phyloP scores from a whole-genome alignment of 2,888 invertebrate species.

The Tiliacea citrago region DNA sequence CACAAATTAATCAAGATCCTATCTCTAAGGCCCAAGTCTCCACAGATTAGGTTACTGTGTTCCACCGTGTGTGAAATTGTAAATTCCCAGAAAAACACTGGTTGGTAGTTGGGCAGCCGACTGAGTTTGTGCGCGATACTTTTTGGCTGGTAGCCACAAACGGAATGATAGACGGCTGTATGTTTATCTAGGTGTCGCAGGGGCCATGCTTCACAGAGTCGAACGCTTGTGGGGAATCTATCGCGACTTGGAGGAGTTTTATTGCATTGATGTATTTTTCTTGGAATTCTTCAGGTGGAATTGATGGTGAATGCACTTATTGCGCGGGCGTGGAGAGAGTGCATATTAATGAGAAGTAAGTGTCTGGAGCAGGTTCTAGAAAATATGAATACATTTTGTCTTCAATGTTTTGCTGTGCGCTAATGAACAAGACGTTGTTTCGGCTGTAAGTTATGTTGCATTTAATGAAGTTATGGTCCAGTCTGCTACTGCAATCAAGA shows the following conservation, averaged over 20 bases:
- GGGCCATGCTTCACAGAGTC: slow-evolving; percentile 38
- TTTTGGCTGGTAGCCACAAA: slow-evolving; percentile 56
- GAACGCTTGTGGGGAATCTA: slow-evolving; percentile 45
- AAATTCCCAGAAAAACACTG: slow-evolving; percentile 56
- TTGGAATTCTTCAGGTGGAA: slow-evolving; percentile 26
- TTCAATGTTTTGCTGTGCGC: background rate
- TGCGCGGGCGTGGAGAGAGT: too few species aligned
- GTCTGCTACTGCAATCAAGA: background rate
- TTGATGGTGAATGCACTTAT: slow-evolving; percentile 11
- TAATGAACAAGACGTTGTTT: slow-evolving; percentile 7
- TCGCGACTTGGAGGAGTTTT: slow-evolving; percentile 26
- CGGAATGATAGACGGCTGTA: slow-evolving; percentile 48
- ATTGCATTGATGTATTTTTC: background rate
- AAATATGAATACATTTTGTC: slow-evolving; percentile 14
- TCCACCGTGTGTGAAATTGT: slow-evolving; percentile 57
- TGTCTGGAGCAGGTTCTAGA: background rate
- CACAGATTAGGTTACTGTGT: slow-evolving; percentile 41
- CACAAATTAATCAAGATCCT: slow-evolving; percentile 56
- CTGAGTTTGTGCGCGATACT: slow-evolving; percentile 39
- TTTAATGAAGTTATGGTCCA: background rate
- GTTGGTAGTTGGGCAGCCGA: slow-evolving; percentile 11
- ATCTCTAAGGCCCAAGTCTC: slow-evolving; percentile 41
- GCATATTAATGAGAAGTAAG: slow-evolving; percentile 13
- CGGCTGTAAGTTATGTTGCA: background rate
- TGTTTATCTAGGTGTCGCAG: slow-evolving; percentile 50